Evolutionary conservation across 2,113 vertebrate genomes (phyloP), one percentile per base, ranked within the genome.

Genomic region (Eupsittula cactorum): DNA sequence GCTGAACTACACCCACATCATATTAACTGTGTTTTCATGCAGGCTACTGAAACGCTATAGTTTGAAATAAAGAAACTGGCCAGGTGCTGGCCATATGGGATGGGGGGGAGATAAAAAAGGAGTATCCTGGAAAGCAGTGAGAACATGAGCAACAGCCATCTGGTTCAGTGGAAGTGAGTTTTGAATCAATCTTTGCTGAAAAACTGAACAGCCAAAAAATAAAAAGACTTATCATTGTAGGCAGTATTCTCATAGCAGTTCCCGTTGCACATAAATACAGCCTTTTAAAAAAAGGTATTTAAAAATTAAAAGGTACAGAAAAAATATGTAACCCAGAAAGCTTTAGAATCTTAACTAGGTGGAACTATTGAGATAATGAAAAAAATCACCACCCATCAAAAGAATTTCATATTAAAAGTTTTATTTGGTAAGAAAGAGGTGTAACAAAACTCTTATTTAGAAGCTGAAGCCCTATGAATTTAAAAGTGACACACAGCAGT

Each of bases 31-130:
- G 11, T n/a, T 93, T 91, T 47, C 57, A 57, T 46, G 16, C 24
- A 37, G 11, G 10, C 18, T n/a, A 69, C 52, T 76, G 57, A 74
- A 90, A 73, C 16, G 7, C 3, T 7, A 9, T 2, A 15, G 11
- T 10, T 75, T 23, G 25, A 53, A 88, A 42, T 39, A 55, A 68
- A 81, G 37, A 79, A 83, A 70, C 3, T 3, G 4, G 23, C 10
- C 29, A 44, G 3, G 1, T 33, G 25, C 28, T 57, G 47, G 35
- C 10, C 14, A 5, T 47, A 33, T 11, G 13, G 31, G 19, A 41
- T 4, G 2, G 4, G 3, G 2, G 3, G 14, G 3, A 49, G 4
- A 8, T 11, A 33, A 47, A 68, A 69, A 68, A 62, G 25, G 11
- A 7, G 16, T 21, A 57, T 16, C n/a, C 28, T 57, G 4, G 35